Evolutionary conservation across 2,888 invertebrate genomes (phyloP), one percentile per base, ranked within the genome.

Genomic region (Diabrotica balteata): DNA sequence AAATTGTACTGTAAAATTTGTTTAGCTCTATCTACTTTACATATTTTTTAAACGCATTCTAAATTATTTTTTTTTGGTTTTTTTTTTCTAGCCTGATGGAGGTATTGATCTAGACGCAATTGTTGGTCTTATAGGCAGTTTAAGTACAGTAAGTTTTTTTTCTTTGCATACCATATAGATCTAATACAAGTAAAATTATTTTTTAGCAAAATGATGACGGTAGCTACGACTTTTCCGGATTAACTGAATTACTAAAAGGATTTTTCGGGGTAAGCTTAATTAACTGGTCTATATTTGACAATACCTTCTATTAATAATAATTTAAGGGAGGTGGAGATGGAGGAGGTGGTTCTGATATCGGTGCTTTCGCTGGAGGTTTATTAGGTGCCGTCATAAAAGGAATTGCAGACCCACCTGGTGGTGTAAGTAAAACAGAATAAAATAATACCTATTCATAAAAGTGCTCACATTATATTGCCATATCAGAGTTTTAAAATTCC

Each of bases 331-430:
- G 77, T 9, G 63, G 62, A 45, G 82, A 80, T 58, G 81, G 77
- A 45, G 84, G 80, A 6, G 83, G 83, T 11, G 85, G 85, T 44
- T 85, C 84, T 8, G 84, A 85, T 75, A 79, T 85, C 46, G 85
- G 84, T n/a, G 76, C 82, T 0, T 85, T 85, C 70, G 72, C 81
- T 32, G 83, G 84, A 54, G 84, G 84, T n/a, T 73, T 85, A 45
- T 45, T 81, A 17, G 84, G 84, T 46, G 84, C 85, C 51, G 68
- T 83, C 7, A 76, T 85, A 42, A 80, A 82, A 73, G 84, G 84
- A 57, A 75, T 82, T 42, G 83, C 85, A 0, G 81, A 79, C 68
- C 83, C 83, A 54, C 82, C 83, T 46, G 84, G 84, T 68, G 80
- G 83, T 67, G 84, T 84, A 80, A 79, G 75, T 74, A 52, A 32